Percentiles rank a stretch among this genome's conserved stretches.
These are phyloP conservation scores for Heliconius hewitsoni DNA, from an alignment of 1,140 invertebrate species.

Conservation along the genomic window DNA sequence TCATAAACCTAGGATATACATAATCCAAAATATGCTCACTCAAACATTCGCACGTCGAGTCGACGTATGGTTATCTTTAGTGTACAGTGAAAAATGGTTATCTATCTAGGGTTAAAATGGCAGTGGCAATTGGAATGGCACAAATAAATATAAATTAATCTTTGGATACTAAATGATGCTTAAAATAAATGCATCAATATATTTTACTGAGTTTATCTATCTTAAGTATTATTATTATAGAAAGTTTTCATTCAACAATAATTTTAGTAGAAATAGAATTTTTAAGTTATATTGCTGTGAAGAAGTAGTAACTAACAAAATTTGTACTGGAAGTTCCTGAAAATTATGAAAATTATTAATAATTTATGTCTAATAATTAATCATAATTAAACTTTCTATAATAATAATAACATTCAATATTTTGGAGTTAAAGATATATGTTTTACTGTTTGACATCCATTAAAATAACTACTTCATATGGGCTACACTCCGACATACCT, in stretches of 20 bases:
- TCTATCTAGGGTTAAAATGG: too few species aligned
- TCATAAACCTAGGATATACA: too few species aligned
- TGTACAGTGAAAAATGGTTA: too few species aligned
- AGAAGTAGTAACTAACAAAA: constrained; percentile 2
- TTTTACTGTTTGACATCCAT: constrained; percentile 74
- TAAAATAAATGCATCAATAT: not conserved
- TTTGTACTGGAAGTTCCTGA: not conserved
- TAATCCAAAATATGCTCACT: too few species aligned
- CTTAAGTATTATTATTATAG: not conserved
- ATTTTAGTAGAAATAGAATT: not conserved
- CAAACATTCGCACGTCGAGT: too few species aligned
- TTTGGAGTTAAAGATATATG: not conserved
- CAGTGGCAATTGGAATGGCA: constrained; percentile 23
- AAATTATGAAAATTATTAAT: not conserved
- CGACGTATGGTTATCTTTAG: too few species aligned
- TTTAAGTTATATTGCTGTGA: not conserved
- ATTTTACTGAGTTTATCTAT: not conserved
- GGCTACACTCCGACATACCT: constrained; percentile 86
- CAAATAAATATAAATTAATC: not conserved
- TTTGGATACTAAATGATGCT: not conserved
- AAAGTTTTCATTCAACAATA: not conserved
- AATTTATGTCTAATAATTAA: not conserved
- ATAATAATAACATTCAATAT: not conserved
- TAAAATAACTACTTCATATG: constrained; percentile 83
- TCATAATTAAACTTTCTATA: not conserved